Base-by-base conservation (phyloP, 1,140 invertebrate species). In the Drosophila santomea region DNA sequence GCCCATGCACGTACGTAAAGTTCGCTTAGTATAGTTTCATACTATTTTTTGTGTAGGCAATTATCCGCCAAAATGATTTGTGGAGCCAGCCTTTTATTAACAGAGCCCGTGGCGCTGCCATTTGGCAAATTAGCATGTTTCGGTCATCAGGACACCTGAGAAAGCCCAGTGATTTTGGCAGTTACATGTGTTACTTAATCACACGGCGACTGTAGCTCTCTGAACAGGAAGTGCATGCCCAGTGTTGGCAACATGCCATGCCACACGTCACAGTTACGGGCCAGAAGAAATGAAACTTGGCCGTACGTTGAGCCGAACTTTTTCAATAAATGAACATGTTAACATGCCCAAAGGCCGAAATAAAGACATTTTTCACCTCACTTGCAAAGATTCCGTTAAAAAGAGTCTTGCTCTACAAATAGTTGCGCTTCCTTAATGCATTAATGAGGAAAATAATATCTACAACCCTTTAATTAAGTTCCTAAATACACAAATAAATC, bases 171-270 rank as follows among this genome's bases (percentile, higher is more conserved):
- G 51, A 58, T 44, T 73, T 43, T 58, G 71, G 51, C 64, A 73
- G 58, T 79, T 89, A 84, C 80, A 80, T 48, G 72, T 84, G 76
- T 76, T 61, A 35, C 54, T 64, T 64, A 61, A 83, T 62, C 66
- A 68, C 57, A 67, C 45, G 64, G 57, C 38, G 60, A 66, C 56
- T 44, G 45, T 39, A 64, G 44, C 52, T 50, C 39, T 28, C 39
- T 64, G 58, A 52, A 56, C 59, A 58, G 84, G 82, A 83, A 79
- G 57, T 88, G 82, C 82, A 86, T 76, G 82, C 62, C 82, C 66
- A 64, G 44, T 23, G 62, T 43, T 66, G 61, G 60, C 47, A 58
- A 50, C 74, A 61, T 54, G 62, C 57, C 74, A 77, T 77, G 74
- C 74, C 48, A 44, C 74, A 60, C 55, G 63, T 60, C 48, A 69